These are phyloP conservation scores for Phyto melanocephala DNA, from an alignment of 2,888 invertebrate species.

Conservation along the genomic window DNA sequence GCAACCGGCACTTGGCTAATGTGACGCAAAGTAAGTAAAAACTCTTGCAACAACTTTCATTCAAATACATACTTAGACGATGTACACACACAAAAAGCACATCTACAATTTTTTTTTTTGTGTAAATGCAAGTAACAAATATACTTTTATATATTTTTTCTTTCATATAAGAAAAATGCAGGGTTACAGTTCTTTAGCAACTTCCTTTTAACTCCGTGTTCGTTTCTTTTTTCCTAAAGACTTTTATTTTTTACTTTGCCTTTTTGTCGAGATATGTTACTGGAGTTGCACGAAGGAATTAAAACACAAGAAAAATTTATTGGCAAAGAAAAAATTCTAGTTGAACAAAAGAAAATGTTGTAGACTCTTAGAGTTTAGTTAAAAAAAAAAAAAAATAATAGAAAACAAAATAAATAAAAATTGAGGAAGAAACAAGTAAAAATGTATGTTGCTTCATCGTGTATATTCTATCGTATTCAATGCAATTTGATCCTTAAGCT, in stretches of 20 bases:
- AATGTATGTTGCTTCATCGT: conserved; percentile 13
- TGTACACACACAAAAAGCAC: background rate
- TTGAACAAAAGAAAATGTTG: conserved; percentile 39
- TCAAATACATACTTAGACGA: background rate
- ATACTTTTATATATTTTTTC: background rate
- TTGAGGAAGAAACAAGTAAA: background rate
- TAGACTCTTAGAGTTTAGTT: conserved; percentile 27
- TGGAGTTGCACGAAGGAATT: background rate
- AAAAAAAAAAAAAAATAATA: background rate
- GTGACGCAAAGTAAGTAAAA: conserved; percentile 46
- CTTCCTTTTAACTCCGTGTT: conserved; percentile 14
- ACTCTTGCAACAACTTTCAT: background rate
- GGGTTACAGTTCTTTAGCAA: conserved; percentile 34
- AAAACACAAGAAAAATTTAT: background rate
- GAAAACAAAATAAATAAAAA: too few relatives aligned
- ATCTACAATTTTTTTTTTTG: background rate
- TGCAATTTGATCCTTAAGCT: conserved; percentile 34
- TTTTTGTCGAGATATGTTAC: conserved; percentile 11
- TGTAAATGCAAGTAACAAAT: background rate
- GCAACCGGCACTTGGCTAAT: conserved; percentile 41
- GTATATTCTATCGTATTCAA: conserved; percentile 28
- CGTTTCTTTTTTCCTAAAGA: background rate
- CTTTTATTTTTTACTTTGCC: background rate
- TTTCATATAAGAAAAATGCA: background rate
- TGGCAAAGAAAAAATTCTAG: conserved; percentile 11